These are phyloP conservation scores for Erannis defoliaria DNA, from an alignment of 2,888 invertebrate genomes.

Conservation along the genomic window DNA sequence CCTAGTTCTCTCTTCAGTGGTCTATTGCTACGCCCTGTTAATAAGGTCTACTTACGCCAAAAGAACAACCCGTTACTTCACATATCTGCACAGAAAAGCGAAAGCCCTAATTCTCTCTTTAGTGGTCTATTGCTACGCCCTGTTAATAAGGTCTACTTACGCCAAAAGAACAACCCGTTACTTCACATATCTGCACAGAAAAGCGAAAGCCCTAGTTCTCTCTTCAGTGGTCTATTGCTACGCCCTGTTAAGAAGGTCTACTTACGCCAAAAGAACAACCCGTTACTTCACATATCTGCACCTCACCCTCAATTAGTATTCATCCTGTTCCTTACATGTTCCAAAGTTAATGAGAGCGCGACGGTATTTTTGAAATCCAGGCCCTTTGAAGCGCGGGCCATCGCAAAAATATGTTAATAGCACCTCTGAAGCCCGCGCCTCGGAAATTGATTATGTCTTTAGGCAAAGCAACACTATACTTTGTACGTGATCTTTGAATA, in stretches of 20 bases:
- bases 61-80: background rate
- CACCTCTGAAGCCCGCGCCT: constrained; percentile 41
- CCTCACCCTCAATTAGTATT: constrained; percentile 79
- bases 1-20: too few relatives aligned
- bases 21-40: background rate
- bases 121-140: background rate
- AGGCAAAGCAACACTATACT: constrained; percentile 41
- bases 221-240: too few relatives aligned
- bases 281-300: constrained; percentile 23
- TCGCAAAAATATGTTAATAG: constrained; percentile 82
- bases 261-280: background rate
- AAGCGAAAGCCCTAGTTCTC: too few relatives aligned
- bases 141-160: background rate
- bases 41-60: background rate
- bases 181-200: constrained; percentile 36
- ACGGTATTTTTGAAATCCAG: constrained; percentile 80
- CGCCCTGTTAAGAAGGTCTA: background rate
- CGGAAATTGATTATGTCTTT: constrained; percentile 50
- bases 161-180: background rate
- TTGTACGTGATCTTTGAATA: constrained; percentile 47
- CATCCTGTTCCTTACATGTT: constrained; percentile 79
- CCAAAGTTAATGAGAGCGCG: constrained; percentile 82
- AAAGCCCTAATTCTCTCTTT: too few relatives aligned
- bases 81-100: too few relatives aligned
- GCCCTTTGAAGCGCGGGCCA: constrained; percentile 76